Conservation (phyloP, 2,797 vertebrate genomes). For the Pantherophis vulpinus region DNA sequence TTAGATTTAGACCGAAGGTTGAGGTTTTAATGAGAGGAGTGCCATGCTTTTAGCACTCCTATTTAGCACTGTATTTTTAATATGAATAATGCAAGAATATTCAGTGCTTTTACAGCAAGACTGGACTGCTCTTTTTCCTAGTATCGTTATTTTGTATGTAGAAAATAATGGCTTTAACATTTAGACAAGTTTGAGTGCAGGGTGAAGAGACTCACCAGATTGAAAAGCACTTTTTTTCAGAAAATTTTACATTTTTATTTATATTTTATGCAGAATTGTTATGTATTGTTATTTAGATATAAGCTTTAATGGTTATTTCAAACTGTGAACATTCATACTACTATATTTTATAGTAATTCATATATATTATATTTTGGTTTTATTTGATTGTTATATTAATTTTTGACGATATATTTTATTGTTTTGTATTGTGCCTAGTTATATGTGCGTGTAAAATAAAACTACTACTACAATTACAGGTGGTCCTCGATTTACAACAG, state of each 20-base stretch:
- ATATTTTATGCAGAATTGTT: not conserved
- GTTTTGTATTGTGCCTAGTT: not conserved
- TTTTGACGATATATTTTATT: not conserved
- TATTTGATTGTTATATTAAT: not conserved
- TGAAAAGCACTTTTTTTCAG: not conserved
- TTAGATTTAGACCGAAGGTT: not conserved
- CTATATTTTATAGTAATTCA: not conserved
- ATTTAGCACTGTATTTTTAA: not conserved
- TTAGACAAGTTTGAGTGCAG: not conserved
- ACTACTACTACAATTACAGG: not conserved
- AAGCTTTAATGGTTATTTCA: not conserved
- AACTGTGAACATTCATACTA: not conserved
- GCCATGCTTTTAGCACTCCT: not conserved
- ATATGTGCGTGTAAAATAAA: not conserved
- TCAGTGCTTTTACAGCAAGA: not conserved
- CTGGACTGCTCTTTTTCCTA: not conserved
- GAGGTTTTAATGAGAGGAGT: not conserved
- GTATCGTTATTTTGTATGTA: not conserved
- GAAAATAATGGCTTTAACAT: not conserved
- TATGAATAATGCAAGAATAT: not conserved
- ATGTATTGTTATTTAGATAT: not conserved
- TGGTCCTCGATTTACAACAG: too few species aligned
- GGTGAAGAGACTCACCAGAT: not conserved
- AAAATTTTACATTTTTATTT: not conserved
- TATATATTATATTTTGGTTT: not conserved